Evolutionary conservation across 2,797 vertebrate species (phyloP), one percentile per base, ranked within the genome.

Genomic region (Gouania willdenowi): DNA sequence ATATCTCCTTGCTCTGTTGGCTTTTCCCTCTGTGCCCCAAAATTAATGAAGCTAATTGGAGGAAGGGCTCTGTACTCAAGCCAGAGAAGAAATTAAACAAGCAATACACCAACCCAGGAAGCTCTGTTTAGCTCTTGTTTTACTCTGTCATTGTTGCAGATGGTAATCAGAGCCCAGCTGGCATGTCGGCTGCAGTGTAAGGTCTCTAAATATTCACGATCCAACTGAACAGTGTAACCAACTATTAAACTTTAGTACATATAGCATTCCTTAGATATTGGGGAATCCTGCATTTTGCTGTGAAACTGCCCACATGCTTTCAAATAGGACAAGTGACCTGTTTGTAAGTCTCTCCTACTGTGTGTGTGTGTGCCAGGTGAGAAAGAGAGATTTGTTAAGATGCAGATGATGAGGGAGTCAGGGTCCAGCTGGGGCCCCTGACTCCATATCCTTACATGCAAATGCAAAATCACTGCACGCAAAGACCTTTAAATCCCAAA

Each of bases 91-190:
- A 47, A 49, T 69, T 57, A 44, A 71, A 69, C 62, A 51, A 58
- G 29, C 44, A 61, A 28, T 24, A 19, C 59, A 44, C 62, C 35
- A 55, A 71, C 44, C 62, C 35, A 55, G 71, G 51, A 19, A 51
- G 57, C 55, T 48, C 33, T 34, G 44, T 43, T 54, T 32, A 27
- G 32, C 58, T 68, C 28, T 64, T 33, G 32, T 42, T 61, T 57
- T 60, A 35, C 55, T 64, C 56, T 74, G 46, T 60, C 70, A 75
- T 57, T 67, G 70, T 70, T 75, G 55, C 74, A 78, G 69, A 71
- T 75, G 70, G 67, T 66, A 55, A 71, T 74, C 61, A 75, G 61
- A 79, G 60, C 40, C 65, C 66, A 75, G 81, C 55, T 71, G 60
- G 60, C 35, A 45, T 17, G 34, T 42, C 36, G 51, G 47, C 59